phyloP scores from a whole-genome alignment of 2,888 invertebrate species.

The Crematogaster levior region DNA sequence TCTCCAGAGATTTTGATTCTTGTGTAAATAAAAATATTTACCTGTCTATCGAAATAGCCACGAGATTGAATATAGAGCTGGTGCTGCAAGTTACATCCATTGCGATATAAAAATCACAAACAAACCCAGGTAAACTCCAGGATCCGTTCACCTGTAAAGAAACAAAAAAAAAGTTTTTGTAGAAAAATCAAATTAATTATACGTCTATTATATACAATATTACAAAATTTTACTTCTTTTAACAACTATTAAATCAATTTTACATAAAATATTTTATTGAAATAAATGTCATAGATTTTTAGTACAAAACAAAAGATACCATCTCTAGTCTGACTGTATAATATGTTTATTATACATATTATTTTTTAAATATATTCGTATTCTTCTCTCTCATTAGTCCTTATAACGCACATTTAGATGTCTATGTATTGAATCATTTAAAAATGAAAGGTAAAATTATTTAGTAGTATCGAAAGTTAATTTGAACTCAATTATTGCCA shows the following conservation, averaged over 20 bases:
- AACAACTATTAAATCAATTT: neutral
- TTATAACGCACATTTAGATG: neutral
- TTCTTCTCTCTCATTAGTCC: too few relatives aligned
- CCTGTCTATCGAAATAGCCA: constrained; percentile 99
- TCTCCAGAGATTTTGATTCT: neutral
- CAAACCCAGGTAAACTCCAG: constrained; percentile 96
- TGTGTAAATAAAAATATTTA: constrained; percentile 81
- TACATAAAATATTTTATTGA: neutral
- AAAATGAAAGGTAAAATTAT: neutral
- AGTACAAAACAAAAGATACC: neutral
- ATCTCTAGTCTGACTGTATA: neutral
- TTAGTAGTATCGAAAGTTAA: neutral
- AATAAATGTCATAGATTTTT: neutral
- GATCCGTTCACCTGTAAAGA: constrained; percentile 93
- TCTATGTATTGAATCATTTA: neutral
- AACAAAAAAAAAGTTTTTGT: constrained; percentile 24
- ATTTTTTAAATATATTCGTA: constrained; percentile 5
- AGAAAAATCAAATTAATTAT: neutral
- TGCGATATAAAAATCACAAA: constrained; percentile 99
- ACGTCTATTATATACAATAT: neutral
- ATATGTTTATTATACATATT: neutral
- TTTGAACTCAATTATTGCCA: neutral
- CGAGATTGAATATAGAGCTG: constrained; percentile 98
- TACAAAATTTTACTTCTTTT: neutral
- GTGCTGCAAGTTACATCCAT: constrained; percentile 99